These are phyloP conservation scores for Trachelus stipa DNA, from an alignment of 2,888 invertebrate species.

Conservation along the genomic window DNA sequence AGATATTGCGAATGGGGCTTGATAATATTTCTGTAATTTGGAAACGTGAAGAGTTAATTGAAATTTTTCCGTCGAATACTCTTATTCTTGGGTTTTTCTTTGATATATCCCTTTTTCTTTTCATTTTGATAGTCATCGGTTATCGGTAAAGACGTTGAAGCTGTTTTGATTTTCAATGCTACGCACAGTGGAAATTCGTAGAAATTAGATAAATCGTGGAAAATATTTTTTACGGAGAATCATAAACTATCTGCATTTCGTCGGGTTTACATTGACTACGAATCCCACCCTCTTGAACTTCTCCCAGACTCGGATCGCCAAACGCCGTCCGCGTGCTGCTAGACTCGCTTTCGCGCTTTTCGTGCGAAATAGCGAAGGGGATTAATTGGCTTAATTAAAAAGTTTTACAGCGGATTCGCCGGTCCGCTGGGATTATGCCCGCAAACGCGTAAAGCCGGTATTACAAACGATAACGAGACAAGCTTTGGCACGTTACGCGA, in stretches of 20 bases:
- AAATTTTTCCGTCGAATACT: no score
- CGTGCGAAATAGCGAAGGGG: conserved; percentile 13
- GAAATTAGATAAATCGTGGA: no score
- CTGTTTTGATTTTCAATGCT: no score
- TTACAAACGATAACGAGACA: conserved; percentile 12
- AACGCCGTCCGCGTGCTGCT: neutral
- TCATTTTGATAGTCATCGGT: neutral
- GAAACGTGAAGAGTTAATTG: no score
- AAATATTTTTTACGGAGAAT: no score
- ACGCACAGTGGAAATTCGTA: neutral
- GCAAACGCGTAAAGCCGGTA: conserved; percentile 21
- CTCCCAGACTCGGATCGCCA: neutral
- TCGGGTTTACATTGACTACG: no score
- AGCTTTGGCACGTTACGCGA: no score
- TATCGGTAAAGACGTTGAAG: neutral
- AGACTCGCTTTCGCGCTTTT: neutral
- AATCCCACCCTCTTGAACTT: neutral
- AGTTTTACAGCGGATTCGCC: conserved; percentile 17
- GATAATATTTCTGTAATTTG: no score
- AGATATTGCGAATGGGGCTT: no score
- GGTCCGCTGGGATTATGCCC: conserved; percentile 20
- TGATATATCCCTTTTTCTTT: no score
- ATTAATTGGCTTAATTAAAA: conserved; percentile 28
- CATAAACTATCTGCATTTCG: no score
- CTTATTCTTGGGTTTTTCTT: no score